Evolutionary conservation across 2,888 invertebrate genomes (phyloP), one percentile per base, ranked within the genome.

Genomic region (Phortica magna): DNA sequence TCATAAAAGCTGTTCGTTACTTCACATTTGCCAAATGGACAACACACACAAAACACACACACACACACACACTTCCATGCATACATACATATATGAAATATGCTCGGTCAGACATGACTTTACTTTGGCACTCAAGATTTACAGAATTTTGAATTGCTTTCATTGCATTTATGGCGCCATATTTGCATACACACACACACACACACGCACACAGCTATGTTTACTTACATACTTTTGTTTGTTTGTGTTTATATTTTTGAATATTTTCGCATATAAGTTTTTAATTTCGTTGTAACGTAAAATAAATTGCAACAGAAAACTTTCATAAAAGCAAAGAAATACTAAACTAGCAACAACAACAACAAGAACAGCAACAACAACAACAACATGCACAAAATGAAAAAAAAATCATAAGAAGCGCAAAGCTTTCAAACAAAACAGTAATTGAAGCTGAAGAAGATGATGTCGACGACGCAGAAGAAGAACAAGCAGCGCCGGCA

Each of bases 41-140:
- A 31, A 31, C 31, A 31, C 31, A 31, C 31, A 71, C 14, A 41
- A 41, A 6, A 39, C 9, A 57, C 41, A 68, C 68, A 59, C 31
- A 75, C 22, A n/a, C 43, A n/a, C n/a, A 31, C 64, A 74, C 10
- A 64, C n/a, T 22, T 2, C 42, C 64, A 48, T 43, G 12, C 19
- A 19, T 2, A 39, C 41, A 31, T 57, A 39, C 55, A 17, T 74
- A 59, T 59, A 41, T 31, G 41, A 48, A 22, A 55, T 74, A 71
- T 42, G 39, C 43, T 39, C 43, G 41, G 14, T 39, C 12, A 42
- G 68, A 17, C n/a, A 17, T 68, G 43, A 31, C 6, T 68, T 42
- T 17, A 14, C 19, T 68, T 67, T 75, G 70, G 74, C 70, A 74
- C 59, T 65, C 43, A 75, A 74, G 59, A 70, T 55, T 55, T 31